These are phyloP conservation scores for Mantis religiosa DNA, from an alignment of 2,888 invertebrate species.

Conservation along the genomic window DNA sequence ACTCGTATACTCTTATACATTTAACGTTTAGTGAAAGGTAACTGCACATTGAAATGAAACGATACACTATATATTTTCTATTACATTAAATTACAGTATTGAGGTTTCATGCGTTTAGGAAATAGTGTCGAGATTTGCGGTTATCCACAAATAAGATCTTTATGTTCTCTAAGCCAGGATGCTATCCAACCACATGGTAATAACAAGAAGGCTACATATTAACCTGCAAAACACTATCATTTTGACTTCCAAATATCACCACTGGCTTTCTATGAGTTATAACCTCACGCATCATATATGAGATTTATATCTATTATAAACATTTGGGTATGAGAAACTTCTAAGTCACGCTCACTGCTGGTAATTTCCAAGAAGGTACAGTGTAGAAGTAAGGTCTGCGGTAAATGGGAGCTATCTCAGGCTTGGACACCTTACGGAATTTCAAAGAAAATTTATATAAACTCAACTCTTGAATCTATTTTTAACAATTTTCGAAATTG, in stretches of 20 bases:
- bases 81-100: not conserved
- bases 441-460: no score
- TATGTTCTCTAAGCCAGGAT: not conserved
- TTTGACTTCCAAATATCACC: not conserved
- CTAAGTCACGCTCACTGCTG: not conserved
- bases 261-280: not conserved
- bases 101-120: not conserved
- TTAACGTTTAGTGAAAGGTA: no score
- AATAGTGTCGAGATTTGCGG: not conserved
- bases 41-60: no score
- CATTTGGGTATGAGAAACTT: not conserved
- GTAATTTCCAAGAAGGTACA: no score
- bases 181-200: not conserved
- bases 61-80: no score
- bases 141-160: not conserved
- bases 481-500: no score
- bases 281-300: not conserved
- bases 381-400: no score
- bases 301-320: not conserved
- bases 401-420: no score
- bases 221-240: not conserved
- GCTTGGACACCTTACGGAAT: no score
- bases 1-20: no score
- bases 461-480: no score
- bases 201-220: not conserved